Evolutionary conservation across 2,888 invertebrate species (phyloP).

Genomic region (Archips xylosteana): DNA sequence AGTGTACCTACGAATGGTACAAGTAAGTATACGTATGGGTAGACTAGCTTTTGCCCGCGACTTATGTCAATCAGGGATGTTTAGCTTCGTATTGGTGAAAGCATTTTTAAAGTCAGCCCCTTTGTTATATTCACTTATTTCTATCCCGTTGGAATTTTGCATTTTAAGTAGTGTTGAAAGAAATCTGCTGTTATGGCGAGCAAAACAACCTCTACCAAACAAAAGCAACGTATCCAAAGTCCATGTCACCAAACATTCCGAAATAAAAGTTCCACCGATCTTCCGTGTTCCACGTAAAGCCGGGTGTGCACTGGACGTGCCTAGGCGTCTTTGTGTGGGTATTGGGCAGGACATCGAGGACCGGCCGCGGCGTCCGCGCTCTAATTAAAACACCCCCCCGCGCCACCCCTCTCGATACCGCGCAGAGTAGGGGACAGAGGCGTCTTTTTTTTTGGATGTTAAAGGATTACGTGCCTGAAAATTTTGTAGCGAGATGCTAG

Average conservation of each 20-base stretch:
- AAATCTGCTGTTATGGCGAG: too few relatives aligned
- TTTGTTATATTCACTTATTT: too few relatives aligned
- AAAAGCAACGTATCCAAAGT: neutral
- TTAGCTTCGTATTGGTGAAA: too few relatives aligned
- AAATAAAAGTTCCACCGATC: neutral
- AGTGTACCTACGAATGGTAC: neutral
- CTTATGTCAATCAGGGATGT: too few relatives aligned
- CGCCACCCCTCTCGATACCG: conserved; percentile 51
- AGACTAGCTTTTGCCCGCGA: neutral
- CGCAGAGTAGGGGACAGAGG: conserved; percentile 43
- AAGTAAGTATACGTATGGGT: neutral
- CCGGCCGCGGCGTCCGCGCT: conserved; percentile 75
- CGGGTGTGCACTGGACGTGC: conserved; percentile 6
- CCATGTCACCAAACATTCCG: neutral
- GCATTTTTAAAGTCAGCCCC: too few relatives aligned
- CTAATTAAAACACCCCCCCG: conserved; percentile 77
- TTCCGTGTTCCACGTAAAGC: neutral
- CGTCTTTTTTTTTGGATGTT: neutral
- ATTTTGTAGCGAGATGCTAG: neutral
- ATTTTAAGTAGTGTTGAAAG: too few relatives aligned
- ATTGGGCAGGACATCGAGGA: conserved; percentile 50
- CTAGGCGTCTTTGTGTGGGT: conserved; percentile 26
- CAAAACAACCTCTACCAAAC: too few relatives aligned
- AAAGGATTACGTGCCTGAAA: neutral
- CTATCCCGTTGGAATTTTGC: too few relatives aligned